Evolutionary conservation across 2,888 invertebrate genomes (phyloP).

Genomic region (Eumacrocentrus americanus): DNA sequence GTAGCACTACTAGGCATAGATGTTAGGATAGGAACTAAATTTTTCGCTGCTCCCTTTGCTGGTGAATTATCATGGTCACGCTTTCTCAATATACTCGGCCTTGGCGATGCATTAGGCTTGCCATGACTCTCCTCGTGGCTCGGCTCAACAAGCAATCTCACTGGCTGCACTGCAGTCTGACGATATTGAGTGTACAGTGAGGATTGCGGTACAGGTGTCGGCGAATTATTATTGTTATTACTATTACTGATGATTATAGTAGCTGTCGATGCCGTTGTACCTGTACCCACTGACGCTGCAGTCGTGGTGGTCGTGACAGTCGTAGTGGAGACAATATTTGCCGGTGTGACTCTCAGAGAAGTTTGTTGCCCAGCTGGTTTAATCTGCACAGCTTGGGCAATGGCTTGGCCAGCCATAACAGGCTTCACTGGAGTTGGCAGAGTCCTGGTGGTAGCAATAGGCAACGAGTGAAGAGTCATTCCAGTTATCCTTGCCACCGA

Average conservation of each 20-base stretch:
- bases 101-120: slow-evolving; percentile 69
- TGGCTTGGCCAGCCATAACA: slow-evolving; percentile 42
- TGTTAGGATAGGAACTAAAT: slow-evolving; percentile 56
- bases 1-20: slow-evolving; percentile 50
- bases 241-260: slow-evolving; percentile 30
- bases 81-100: slow-evolving; percentile 87
- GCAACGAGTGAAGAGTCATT: slow-evolving; percentile 56
- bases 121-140: slow-evolving; percentile 54
- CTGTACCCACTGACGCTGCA: slow-evolving; percentile 6
- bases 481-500: slow-evolving; percentile 56
- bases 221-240: slow-evolving; percentile 36
- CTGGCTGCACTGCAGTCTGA: slow-evolving; percentile 54
- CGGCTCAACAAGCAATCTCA: slow-evolving; percentile 57
- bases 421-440: slow-evolving; percentile 53
- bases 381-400: slow-evolving; percentile 54
- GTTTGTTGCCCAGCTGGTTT: slow-evolving; percentile 44
- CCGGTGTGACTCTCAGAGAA: slow-evolving; percentile 25
- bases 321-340: slow-evolving; percentile 22
- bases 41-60: slow-evolving; percentile 55
- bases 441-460: slow-evolving; percentile 49
- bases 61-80: slow-evolving; percentile 74
- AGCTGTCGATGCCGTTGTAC: slow-evolving; percentile 26
- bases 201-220: slow-evolving; percentile 39
- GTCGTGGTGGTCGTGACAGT: slow-evolving; percentile 31
- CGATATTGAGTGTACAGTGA: slow-evolving; percentile 53